Base-by-base conservation (phyloP, 2,797 vertebrate species). In the Eulemur albifrons region DNA sequence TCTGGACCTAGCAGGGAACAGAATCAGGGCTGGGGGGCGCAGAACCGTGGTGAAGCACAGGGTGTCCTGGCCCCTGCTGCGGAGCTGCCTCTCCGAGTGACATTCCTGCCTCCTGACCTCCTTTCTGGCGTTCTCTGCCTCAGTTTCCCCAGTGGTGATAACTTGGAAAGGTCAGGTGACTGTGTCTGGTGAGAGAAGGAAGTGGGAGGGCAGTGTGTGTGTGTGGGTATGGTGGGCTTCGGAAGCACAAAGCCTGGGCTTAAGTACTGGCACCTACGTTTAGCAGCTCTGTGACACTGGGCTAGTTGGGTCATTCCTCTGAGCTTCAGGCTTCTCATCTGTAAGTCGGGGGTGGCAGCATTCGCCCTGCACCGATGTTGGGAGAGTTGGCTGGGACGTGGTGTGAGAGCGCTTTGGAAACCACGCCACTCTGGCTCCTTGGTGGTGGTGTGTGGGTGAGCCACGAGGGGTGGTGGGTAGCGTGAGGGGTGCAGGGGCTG, bases 201-300 rank as follows among this genome's bases (percentile, higher is more conserved):
- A 38, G 87, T 85, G 23, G 79, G 50, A 88, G 59, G 67, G 38
- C 40, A 21, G 83, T 59, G 48, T 52, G 70, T 35, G 17, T 79
- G 69, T 79, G 12, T 89, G 21, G 43, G 57, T 54, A 75, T 20
- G 25, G 43, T 48, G 65, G 77, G 77, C 88, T 88, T 81, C 7
- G 0, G 91, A 94, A 96, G 57, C 77, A 84, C 67, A 85, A 50
- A 82, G 38, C 77, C 52, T 65, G 90, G 89, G 81, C 96, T 84
- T 91, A 73, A 85, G 69, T 67, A 30, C 80, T 3, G 18, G 59
- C 27, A 7, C 69, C 85, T 88, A 40, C 73, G 6, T 40, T 77
- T 69, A 87, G 84, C 85, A 83, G 69, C 61, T 86, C 50, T 85
- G 32, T 82, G 89, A 82, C 54, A 27, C 27, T 48, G 79, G 85